Percentiles rank a stretch among this genome's conserved stretches.
Conservation (phyloP, 2,797 vertebrate genomes). For the Fistularia tabacaria region DNA sequence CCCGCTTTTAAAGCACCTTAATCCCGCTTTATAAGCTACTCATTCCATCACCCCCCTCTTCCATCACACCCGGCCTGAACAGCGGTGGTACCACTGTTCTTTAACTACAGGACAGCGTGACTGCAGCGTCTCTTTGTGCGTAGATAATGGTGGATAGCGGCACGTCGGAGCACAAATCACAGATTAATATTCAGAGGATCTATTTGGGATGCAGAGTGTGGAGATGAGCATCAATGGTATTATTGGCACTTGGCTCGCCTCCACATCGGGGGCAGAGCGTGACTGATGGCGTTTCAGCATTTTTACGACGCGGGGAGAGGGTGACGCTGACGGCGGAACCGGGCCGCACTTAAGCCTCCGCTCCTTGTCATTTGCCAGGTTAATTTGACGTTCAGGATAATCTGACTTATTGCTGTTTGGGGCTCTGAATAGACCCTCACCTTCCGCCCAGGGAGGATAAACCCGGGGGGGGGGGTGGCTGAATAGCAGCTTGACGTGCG, state of each 20-base stretch:
- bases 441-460: conserved; percentile 13
- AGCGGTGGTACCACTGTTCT: conserved; percentile 16
- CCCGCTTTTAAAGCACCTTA: conserved; percentile 33
- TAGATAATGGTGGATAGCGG: conserved; percentile 25
- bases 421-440: conserved; percentile 8
- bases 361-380: conserved; percentile 35
- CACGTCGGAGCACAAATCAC: conserved; percentile 12
- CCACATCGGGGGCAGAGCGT: conserved; percentile 46
- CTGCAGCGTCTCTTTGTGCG: conserved; percentile 17
- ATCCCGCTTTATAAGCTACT: conserved; percentile 35
- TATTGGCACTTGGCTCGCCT: conserved; percentile 58
- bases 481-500: conserved; percentile 23
- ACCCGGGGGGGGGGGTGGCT: conserved; percentile 7
- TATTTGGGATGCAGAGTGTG: conserved; percentile 60
- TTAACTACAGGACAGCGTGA: conserved; percentile 14
- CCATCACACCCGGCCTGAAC: conserved; percentile 14
- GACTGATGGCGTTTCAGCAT: conserved; percentile 67
- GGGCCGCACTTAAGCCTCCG: conserved; percentile 62
- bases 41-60: conserved; percentile 8
- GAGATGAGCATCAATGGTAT: conserved; percentile 59
- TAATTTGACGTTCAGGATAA: conserved; percentile 40
- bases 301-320: conserved; percentile 57
- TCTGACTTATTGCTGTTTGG: conserved; percentile 29
- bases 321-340: conserved; percentile 48
- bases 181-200: conserved; percentile 47